A percentile compares a stretch with the other conserved stretches of the same genome.
Conservation (phyloP, 2,113 vertebrate genomes). For the Ailurus styani region DNA sequence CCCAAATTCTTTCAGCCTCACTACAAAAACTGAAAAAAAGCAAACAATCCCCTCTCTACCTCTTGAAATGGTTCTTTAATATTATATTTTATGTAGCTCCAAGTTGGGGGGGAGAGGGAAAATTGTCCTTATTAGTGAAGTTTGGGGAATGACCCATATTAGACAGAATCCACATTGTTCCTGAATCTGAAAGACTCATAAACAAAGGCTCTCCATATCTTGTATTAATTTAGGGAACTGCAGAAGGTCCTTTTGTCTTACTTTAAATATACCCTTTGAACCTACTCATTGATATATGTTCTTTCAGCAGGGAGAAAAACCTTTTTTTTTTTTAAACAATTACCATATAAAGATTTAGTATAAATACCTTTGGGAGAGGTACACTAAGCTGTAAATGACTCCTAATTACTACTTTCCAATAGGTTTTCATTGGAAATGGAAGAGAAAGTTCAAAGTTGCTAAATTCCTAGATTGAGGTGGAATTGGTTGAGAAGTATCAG, state of each 20-base stretch:
- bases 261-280: not conserved
- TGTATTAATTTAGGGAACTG: not conserved
- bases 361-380: not conserved
- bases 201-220: not conserved
- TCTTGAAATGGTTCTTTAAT: not conserved
- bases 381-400: not conserved
- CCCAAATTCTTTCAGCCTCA: not conserved
- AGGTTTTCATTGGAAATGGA: not conserved
- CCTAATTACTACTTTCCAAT: not conserved
- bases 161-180: not conserved
- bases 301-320: not conserved
- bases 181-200: not conserved
- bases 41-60: not conserved
- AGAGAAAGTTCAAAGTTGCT: not conserved
- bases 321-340: not conserved
- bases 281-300: not conserved
- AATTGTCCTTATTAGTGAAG: constrained; percentile 8
- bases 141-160: not conserved
- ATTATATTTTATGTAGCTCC: not conserved
- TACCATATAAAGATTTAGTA: not conserved
- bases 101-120: not conserved
- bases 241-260: not conserved
- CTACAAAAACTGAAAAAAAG: not conserved
- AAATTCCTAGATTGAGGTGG: not conserved
- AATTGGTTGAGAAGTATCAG: not conserved